Base-by-base conservation (phyloP, 2,797 vertebrate species). In the Passerculus sandwichensis region DNA sequence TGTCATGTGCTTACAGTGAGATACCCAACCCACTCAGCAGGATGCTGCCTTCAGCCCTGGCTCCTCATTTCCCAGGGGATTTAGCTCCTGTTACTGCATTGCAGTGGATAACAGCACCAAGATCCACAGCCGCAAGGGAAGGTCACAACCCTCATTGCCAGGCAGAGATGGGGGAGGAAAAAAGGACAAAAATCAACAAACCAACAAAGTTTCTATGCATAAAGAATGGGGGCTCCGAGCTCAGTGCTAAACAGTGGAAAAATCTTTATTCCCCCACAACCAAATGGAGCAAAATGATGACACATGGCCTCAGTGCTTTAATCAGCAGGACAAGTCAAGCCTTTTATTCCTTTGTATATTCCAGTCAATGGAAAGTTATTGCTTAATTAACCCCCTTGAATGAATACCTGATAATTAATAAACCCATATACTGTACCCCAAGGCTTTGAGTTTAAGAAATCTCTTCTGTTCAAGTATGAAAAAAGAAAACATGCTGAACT, bases 351-450 rank as follows among this genome's bases (percentile, higher is more conserved):
- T 97, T 96, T 97, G 96, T 97, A 93, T 95, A 96, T 96, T 89
- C 92, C 89, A 97, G 97, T 97, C 97, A 97, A 98, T 97, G 97
- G 96, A 98, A 98, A 98, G 97, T 97, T 98, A 98, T 97, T 98
- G 97, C 97, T 98, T 98, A 98, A 98, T 98, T 98, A 98, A 98
- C 97, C 97, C 97, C 96, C 97, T 97, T 97, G 97, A 98, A 98
- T 98, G 97, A 98, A 97, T 97, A 98, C 97, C 97, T 98, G 97
- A 97, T 98, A 97, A 98, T 98, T 98, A 98, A 98, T 98, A 98
- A 98, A 97, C 96, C 95, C 97, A 96, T 92, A 97, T 97, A 97
- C 95, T 97, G 96, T 96, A 97, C 96, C 97, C 97, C 96, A 97
- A 97, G 97, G 97, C 97, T 98, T 87, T 96, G 91, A 95, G 95